A percentile compares a stretch with the other conserved stretches of the same genome.
phyloP scores from a whole-genome alignment of 2,113 vertebrate genomes.

The Daubentonia madagascariensis region DNA sequence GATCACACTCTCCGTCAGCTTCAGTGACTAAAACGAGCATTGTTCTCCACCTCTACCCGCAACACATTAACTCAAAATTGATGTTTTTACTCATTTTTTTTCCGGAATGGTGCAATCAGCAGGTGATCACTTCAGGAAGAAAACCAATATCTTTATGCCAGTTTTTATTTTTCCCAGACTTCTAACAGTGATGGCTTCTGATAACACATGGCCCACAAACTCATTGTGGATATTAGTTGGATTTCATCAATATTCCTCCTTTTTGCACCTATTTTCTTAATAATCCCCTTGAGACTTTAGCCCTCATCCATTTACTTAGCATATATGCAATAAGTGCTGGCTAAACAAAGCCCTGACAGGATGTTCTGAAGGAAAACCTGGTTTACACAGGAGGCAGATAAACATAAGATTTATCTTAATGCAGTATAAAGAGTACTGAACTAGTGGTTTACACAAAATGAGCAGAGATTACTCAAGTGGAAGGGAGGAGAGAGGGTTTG shows the following conservation, averaged over 20 bases:
- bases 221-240: background rate
- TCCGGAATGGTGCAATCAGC: constrained; percentile 49
- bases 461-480: background rate
- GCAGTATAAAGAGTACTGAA: background rate
- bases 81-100: constrained; percentile 55
- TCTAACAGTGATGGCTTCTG: background rate
- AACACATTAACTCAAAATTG: constrained; percentile 47
- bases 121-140: constrained; percentile 49
- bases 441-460: background rate
- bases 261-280: background rate
- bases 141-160: background rate
- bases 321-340: background rate
- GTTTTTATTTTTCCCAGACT: background rate
- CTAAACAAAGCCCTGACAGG: background rate
- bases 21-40: constrained; percentile 11
- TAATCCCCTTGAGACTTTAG: background rate
- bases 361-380: background rate
- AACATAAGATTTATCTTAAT: background rate
- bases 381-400: background rate
- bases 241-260: background rate
- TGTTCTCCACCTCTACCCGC: background rate
- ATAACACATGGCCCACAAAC: background rate
- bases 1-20: constrained; percentile 5
- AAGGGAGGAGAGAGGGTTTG: background rate
- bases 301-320: background rate